phyloP scores from a whole-genome alignment of 2,797 vertebrate species.

The Champsocephalus gunnari region DNA sequence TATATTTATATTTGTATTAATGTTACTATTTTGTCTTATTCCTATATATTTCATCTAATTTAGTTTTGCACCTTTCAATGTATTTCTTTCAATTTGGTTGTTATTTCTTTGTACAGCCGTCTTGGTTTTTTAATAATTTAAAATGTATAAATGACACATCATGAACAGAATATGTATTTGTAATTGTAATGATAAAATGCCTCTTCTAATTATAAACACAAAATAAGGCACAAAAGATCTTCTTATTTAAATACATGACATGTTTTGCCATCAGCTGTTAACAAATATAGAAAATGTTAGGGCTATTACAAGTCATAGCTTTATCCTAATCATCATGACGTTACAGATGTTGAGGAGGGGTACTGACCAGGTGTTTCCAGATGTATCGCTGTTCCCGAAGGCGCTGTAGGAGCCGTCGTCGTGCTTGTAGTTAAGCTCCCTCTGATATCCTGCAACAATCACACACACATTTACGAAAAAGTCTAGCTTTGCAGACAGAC shows the following conservation, averaged over 20 bases:
- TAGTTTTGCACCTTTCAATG: no score
- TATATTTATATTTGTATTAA: no score
- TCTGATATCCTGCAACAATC: conserved; percentile 87
- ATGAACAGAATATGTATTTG: no score
- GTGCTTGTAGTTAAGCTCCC: conserved; percentile 90
- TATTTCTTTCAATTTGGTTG: no score
- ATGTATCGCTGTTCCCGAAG: conserved; percentile 77
- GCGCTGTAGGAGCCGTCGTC: conserved; percentile 92
- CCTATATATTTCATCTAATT: no score
- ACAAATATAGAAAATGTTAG: no score
- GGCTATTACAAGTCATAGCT: background rate
- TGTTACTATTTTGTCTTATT: no score
- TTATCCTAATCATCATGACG: background rate
- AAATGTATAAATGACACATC: no score
- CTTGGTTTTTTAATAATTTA: background rate
- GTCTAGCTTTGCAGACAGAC: background rate
- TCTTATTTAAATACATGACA: background rate
- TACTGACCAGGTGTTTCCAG: conserved; percentile 91
- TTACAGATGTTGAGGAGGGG: background rate
- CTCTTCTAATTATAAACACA: background rate
- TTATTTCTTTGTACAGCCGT: no score
- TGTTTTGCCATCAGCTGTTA: background rate
- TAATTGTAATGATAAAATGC: background rate
- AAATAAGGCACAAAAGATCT: background rate
- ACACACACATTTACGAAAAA: background rate